A percentile compares a stretch with the other conserved stretches of the same genome.
phyloP scores from a whole-genome alignment of 2,113 vertebrate species.

The Takifugu flavidus region DNA sequence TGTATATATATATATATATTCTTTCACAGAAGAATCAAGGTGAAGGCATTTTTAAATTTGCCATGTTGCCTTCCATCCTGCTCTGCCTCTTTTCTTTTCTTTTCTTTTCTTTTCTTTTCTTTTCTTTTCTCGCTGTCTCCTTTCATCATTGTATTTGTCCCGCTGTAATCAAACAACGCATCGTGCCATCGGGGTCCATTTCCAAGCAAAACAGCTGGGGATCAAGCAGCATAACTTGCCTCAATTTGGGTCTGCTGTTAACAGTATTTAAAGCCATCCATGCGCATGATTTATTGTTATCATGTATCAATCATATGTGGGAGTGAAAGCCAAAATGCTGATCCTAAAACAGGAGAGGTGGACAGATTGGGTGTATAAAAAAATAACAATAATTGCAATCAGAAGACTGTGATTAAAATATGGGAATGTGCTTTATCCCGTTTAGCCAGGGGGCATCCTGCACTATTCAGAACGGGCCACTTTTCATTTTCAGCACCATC shows the following conservation, averaged over 20 bases:
- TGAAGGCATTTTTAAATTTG: too few species aligned
- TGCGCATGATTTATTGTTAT: too few species aligned
- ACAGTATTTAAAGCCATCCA: not conserved
- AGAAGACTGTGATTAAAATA: slow-evolving; percentile 13
- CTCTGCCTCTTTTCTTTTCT: not conserved
- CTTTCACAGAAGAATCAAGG: too few species aligned
- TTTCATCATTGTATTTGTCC: slow-evolving; percentile 2
- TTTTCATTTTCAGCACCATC: slow-evolving; percentile 24
- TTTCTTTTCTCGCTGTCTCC: not conserved
- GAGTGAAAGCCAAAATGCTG: too few species aligned
- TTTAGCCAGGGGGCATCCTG: slow-evolving; percentile 11
- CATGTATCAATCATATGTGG: too few species aligned
- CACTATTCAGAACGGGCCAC: slow-evolving; percentile 2
- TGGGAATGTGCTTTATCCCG: slow-evolving; percentile 8
- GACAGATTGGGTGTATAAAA: too few species aligned
- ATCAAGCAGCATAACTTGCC: slow-evolving; percentile 9
- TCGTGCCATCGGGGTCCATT: not conserved
- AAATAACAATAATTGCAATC: too few species aligned
- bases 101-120: not conserved
- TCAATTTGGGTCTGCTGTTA: not conserved
- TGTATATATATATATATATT: too few species aligned
- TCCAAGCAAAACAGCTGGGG: slow-evolving; percentile 8
- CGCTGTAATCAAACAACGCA: slow-evolving; percentile 17
- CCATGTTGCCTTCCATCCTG: too few species aligned
- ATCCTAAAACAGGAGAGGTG: too few species aligned